Conservation (phyloP, 2,113 vertebrate species). For the Notarius lentiginosus region DNA sequence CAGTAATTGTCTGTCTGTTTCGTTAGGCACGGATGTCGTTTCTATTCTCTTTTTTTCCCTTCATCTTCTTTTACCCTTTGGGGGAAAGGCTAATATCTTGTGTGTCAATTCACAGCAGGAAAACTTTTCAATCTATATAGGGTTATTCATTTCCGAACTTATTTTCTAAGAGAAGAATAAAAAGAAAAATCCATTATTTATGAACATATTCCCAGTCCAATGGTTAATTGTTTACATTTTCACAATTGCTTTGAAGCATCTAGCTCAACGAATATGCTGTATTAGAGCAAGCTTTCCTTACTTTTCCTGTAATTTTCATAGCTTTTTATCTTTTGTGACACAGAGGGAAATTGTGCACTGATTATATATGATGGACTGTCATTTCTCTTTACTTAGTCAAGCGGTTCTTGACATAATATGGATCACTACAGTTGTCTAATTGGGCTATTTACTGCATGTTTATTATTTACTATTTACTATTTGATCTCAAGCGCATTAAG, state of each 20-base stretch:
- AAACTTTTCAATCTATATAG: conserved; percentile 80
- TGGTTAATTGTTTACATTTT: conserved; percentile 80
- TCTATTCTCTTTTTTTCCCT: conserved; percentile 72
- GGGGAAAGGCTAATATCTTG: conserved; percentile 80
- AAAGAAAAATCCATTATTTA: conserved; percentile 77
- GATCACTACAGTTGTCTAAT: too few relatives aligned
- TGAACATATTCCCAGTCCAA: conserved; percentile 80
- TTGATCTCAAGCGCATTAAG: too few relatives aligned
- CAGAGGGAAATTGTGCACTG: conserved; percentile 20
- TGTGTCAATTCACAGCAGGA: conserved; percentile 79
- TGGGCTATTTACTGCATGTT: too few relatives aligned
- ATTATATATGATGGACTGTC: neutral
- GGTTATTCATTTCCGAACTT: conserved; percentile 75
- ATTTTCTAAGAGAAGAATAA: conserved; percentile 75
- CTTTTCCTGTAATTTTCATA: conserved; percentile 56
- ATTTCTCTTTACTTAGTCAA: too few relatives aligned
- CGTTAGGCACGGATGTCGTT: conserved; percentile 70
- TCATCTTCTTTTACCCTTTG: conserved; percentile 71
- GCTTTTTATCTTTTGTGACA: conserved; percentile 45
- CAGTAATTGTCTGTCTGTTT: conserved; percentile 66
- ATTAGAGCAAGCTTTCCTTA: conserved; percentile 69
- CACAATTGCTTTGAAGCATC: conserved; percentile 82
- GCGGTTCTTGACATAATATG: too few relatives aligned
- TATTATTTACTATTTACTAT: too few relatives aligned
- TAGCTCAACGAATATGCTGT: conserved; percentile 72